These are phyloP conservation scores for Odontomyia ornata DNA, from an alignment of 2,888 invertebrate genomes.

Conservation along the genomic window DNA sequence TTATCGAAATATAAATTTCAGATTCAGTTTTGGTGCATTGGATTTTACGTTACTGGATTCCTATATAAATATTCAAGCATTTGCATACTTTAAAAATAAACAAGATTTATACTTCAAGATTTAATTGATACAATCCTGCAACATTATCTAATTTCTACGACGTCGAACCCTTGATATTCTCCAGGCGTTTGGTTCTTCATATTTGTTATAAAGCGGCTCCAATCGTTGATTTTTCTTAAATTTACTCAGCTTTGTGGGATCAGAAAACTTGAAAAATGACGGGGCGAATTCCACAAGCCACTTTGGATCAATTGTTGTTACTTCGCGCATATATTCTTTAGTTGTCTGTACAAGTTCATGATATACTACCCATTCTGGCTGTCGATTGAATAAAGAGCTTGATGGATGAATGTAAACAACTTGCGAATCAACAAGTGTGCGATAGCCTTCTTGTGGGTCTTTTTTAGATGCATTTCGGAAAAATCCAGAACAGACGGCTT, in stretches of 20 bases:
- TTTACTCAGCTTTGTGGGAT: constrained; percentile 97
- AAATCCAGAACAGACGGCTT: constrained; percentile 98
- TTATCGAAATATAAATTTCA: too few species aligned
- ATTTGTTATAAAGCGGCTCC: constrained; percentile 98
- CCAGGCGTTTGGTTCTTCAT: constrained; percentile 99
- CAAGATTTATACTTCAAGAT: too few species aligned
- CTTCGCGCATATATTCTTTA: constrained; percentile 99
- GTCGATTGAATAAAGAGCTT: constrained; percentile 95
- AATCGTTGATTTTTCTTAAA: constrained; percentile 99
- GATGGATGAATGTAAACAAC: constrained; percentile 99
- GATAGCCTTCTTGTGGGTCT: constrained; percentile 97
- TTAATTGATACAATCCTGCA: too few species aligned
- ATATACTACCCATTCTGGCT: constrained; percentile 99
- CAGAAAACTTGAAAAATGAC: constrained; percentile 98
- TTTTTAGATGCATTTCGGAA: constrained; percentile 99
- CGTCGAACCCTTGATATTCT: constrained; percentile 92
- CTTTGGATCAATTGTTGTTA: constrained; percentile 95
- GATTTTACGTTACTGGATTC: too few species aligned
- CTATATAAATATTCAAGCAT: too few species aligned
- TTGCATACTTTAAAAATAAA: too few species aligned
- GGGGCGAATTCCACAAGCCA: constrained; percentile 99
- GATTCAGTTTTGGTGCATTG: too few species aligned
- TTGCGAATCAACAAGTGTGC: constrained; percentile 96
- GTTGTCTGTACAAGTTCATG: constrained; percentile 99
- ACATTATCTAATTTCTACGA: constrained; percentile 89